Conservation (phyloP, 2,113 vertebrate genomes). For the Sinocyclocheilus maitianheensis region DNA sequence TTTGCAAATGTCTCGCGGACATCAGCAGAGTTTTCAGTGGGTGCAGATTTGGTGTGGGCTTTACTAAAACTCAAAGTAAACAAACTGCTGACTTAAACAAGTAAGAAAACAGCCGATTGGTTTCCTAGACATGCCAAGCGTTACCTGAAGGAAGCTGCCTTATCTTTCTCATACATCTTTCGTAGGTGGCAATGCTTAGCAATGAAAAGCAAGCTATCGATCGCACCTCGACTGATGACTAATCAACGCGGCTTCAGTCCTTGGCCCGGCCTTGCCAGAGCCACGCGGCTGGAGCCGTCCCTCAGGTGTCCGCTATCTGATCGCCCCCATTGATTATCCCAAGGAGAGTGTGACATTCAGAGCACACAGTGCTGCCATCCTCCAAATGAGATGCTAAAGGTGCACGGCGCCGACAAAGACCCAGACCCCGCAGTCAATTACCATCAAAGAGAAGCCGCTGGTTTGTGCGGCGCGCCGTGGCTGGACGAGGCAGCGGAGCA, state of each 20-base stretch:
- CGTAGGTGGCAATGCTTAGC: not conserved
- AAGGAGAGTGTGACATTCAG: conserved; percentile 77
- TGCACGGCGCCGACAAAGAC: conserved; percentile 23
- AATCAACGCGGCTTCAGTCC: conserved; percentile 46
- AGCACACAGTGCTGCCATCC: conserved; percentile 53
- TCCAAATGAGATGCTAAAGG: conserved; percentile 48
- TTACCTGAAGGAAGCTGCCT: not conserved
- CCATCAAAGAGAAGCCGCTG: conserved; percentile 7
- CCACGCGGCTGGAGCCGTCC: conserved; percentile 59
- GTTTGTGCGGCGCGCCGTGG: not conserved
- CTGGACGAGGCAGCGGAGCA: conserved; percentile 8
- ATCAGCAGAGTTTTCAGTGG: not conserved
- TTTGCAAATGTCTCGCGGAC: not conserved
- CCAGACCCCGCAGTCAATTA: conserved; percentile 65
- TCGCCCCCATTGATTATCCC: conserved; percentile 71
- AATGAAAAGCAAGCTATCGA: not conserved
- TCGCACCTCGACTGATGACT: not conserved
- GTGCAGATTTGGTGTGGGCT: not conserved
- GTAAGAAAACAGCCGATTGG: not conserved
- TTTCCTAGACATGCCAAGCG: not conserved
- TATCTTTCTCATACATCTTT: conserved; percentile 5
- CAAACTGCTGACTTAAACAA: not conserved
- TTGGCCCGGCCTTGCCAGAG: conserved; percentile 38
- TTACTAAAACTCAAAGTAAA: not conserved
- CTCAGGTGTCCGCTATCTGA: conserved; percentile 76